These are phyloP conservation scores for Platanista minor DNA, from an alignment of 2,113 vertebrate species.

Conservation along the genomic window DNA sequence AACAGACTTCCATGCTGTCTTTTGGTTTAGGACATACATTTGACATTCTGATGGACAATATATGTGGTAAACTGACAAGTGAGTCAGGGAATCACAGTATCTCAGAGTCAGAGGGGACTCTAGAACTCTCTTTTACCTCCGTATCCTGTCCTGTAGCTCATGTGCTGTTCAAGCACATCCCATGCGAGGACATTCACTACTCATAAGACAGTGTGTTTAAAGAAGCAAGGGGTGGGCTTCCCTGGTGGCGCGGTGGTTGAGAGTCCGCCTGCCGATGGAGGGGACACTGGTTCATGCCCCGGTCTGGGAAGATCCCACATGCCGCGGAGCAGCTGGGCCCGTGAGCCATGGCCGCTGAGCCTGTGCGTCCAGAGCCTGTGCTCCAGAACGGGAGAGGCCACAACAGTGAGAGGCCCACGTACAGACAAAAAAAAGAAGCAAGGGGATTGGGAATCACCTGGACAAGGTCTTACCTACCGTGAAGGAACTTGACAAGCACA, in stretches of 20 bases:
- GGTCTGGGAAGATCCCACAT: no score
- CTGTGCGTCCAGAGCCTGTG: no score
- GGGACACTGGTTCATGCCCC: no score
- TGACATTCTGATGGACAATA: neutral
- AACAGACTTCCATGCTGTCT: neutral
- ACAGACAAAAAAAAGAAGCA: no score
- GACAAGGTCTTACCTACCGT: neutral
- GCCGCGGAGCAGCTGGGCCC: no score
- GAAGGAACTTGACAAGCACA: neutral
- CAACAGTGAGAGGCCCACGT: no score
- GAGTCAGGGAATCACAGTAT: neutral
- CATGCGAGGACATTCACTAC: accelerated
- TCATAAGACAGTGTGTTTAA: neutral
- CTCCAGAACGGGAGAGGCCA: no score
- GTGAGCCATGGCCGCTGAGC: no score
- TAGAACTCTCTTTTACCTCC: neutral
- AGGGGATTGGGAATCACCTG: neutral
- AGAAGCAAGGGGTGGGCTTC: neutral
- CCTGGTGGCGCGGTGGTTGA: no score
- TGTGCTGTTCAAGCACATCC: neutral
- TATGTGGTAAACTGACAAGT: no score
- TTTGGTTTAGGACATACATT: neutral
- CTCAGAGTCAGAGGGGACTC: neutral
- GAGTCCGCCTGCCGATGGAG: no score
- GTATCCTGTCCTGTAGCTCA: no score